These are phyloP conservation scores for Pseudomyrmex cubaensis DNA, from an alignment of 1,140 invertebrate species.

Conservation along the genomic window DNA sequence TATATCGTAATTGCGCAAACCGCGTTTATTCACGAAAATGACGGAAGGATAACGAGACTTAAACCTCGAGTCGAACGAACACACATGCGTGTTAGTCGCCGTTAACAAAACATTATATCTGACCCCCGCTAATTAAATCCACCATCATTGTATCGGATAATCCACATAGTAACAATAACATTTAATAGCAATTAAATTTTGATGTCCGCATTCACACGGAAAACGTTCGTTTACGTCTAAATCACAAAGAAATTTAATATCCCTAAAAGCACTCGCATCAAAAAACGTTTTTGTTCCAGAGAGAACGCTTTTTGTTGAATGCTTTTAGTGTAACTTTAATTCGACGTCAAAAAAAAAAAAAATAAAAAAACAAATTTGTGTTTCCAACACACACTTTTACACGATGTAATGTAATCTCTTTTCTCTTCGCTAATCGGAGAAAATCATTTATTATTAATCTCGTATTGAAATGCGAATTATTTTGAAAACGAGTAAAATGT, in stretches of 20 bases:
- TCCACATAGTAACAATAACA: not conserved
- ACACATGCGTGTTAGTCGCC: slow-evolving; percentile 13
- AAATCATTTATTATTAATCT: not conserved
- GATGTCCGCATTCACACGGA: not conserved
- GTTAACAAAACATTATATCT: slow-evolving; percentile 48
- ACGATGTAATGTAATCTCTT: slow-evolving; percentile 39
- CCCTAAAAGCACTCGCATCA: not conserved
- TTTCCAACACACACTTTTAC: not conserved
- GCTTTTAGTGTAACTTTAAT: not conserved
- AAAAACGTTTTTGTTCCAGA: not conserved
- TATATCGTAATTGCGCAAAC: not conserved
- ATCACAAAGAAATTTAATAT: slow-evolving; percentile 39
- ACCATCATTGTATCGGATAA: slow-evolving; percentile 28
- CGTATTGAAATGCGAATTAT: slow-evolving; percentile 1
- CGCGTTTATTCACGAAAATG: slow-evolving; percentile 1
- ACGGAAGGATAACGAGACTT: slow-evolving; percentile 23
- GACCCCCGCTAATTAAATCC: slow-evolving; percentile 45
- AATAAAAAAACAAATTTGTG: not conserved
- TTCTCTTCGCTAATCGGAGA: not conserved
- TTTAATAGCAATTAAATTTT: slow-evolving; percentile 21
- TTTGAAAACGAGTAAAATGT: slow-evolving; percentile 1
- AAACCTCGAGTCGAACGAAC: not conserved
- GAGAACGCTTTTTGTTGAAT: not conserved
- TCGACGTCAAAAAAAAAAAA: no score
- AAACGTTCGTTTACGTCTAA: not conserved